A percentile compares a stretch with the other conserved stretches of the same genome.
Conservation (phyloP, 2,888 invertebrate species). For the Ernsta delagoae region DNA sequence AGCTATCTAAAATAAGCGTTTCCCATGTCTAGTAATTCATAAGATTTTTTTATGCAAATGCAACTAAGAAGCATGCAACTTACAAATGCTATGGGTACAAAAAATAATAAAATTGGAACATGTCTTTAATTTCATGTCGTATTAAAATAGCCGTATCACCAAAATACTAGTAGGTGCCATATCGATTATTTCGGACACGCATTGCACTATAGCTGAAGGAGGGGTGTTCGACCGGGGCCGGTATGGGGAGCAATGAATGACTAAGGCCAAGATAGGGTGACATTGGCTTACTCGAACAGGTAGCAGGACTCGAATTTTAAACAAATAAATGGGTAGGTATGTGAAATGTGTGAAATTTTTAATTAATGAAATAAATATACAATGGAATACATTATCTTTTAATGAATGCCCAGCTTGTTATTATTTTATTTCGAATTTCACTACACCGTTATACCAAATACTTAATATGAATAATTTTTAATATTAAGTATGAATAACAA, state of each 20-base stretch:
- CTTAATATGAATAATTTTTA: no score
- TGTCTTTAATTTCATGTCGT: neutral
- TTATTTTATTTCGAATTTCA: no score
- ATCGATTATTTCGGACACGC: constrained; percentile 16
- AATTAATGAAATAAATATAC: no score
- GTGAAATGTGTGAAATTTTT: neutral
- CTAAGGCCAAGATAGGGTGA: constrained; percentile 3
- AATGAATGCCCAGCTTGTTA: no score
- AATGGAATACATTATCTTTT: no score
- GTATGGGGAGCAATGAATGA: constrained; percentile 2
- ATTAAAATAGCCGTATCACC: neutral
- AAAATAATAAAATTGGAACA: neutral
- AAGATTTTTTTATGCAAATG: no score
- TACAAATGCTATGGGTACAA: no score
- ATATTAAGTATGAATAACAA: no score
- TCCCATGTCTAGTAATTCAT: no score
- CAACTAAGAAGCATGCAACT: no score
- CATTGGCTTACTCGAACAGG: neutral
- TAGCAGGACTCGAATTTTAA: neutral
- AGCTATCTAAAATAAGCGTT: no score
- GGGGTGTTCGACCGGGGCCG: constrained; percentile 15
- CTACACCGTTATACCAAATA: no score
- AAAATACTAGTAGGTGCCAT: neutral
- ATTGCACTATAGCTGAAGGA: constrained; percentile 16
- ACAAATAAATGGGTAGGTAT: neutral